phyloP scores from a whole-genome alignment of 2,888 invertebrate species.

The Vanessa cardui region DNA sequence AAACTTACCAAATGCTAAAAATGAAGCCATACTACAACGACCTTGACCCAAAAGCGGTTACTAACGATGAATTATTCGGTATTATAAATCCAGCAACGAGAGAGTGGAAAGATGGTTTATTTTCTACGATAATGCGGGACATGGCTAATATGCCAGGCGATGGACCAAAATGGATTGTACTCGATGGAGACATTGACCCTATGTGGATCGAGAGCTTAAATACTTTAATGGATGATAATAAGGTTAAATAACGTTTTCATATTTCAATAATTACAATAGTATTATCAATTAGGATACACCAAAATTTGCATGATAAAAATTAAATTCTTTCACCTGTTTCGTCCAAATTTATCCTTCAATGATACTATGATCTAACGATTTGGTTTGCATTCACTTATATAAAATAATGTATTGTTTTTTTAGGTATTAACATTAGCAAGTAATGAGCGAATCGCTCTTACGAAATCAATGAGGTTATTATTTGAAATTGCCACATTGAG shows the following conservation, averaged over 20 bases:
- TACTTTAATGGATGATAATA: slow-evolving; percentile 98
- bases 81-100: slow-evolving; percentile 96
- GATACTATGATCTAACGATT: no score
- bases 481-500: slow-evolving; percentile 96
- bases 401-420: background rate
- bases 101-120: slow-evolving; percentile 96
- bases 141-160: slow-evolving; percentile 94
- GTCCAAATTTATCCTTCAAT: no score
- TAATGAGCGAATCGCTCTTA: slow-evolving; percentile 96
- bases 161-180: slow-evolving; percentile 96
- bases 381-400: no score
- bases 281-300: no score
- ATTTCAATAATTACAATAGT: no score
- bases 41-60: slow-evolving; percentile 97
- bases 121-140: slow-evolving; percentile 96
- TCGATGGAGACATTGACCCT: slow-evolving; percentile 98
- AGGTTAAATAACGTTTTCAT: slow-evolving; percentile 67
- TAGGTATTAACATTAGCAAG: slow-evolving; percentile 94
- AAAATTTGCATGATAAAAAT: no score
- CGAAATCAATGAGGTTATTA: slow-evolving; percentile 93
- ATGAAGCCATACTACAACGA: slow-evolving; percentile 93
- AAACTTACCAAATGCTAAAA: slow-evolving; percentile 91
- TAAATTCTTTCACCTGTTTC: no score
- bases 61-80: slow-evolving; percentile 97
- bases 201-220: slow-evolving; percentile 99